Evolutionary conservation across 2,797 vertebrate genomes (phyloP), one percentile per base, ranked within the genome.

Genomic region (Myotis findleyi): DNA sequence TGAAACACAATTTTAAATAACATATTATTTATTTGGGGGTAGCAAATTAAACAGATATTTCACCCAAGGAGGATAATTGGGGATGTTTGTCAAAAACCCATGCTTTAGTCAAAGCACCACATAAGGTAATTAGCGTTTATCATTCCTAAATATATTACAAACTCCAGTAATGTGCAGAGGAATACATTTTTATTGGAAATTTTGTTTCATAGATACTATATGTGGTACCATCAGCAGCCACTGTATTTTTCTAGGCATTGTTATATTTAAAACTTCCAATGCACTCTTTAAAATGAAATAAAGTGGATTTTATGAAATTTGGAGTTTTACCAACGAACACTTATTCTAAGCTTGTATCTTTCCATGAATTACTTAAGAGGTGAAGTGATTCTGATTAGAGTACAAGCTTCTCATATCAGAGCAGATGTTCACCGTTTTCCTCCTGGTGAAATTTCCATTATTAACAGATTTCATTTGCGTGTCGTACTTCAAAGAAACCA

Each of bases 301-400:
- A 77, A 85, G 27, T 49, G 7, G 5, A 6, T 85, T 94, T 93
- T 75, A 64, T 51, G 25, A 13, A 89, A 79, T 88, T 90, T 93
- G 51, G 73, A 94, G 25, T n/a, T 94, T 92, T 94, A 82, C 38
- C 72, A 95, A 59, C 1, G 30, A 90, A 51, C 2, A 57, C 21
- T 84, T 94, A 69, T 64, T 93, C 25, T 69, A 75, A 81, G 82
- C 38, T 73, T 89, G 51, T 36, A 38, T 77, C 10, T 69, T 81
- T 68, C 53, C 59, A 94, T 94, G 55, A 95, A 89, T 95, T 95
- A 87, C 89, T 94, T 84, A 91, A 94, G 33, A 96, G 92, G 25
- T 27, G 44, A 71, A 96, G 66, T 93, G 87, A 87, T 84, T 97
- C 95, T 96, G 53, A 89, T 87, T 93, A 94, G 59, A 84, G 76